These are phyloP conservation scores for Danio kyathit DNA, from an alignment of 2,797 vertebrate species.

Conservation along the genomic window DNA sequence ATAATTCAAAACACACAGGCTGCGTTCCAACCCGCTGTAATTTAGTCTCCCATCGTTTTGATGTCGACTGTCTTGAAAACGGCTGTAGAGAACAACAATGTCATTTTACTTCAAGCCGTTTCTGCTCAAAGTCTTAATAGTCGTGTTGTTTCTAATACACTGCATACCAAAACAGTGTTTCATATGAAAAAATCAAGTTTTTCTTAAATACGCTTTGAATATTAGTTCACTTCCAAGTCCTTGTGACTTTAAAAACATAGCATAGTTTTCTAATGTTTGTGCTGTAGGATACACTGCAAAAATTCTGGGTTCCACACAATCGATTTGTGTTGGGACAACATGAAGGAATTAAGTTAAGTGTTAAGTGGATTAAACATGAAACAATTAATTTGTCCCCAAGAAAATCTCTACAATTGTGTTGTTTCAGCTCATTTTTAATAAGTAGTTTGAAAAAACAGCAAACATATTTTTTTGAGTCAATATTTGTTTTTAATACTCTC, in stretches of 20 bases:
- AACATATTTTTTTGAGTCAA: too few species aligned
- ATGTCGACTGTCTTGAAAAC: conserved; percentile 14
- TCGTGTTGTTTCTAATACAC: not conserved
- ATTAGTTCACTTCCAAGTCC: not conserved
- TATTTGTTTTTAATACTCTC: too few species aligned
- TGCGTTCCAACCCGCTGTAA: conserved; percentile 49
- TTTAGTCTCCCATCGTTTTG: conserved; percentile 18
- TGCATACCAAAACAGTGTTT: conserved; percentile 2
- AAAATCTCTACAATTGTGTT: too few species aligned
- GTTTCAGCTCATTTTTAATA: too few species aligned
- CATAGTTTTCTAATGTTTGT: not conserved
- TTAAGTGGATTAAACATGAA: too few species aligned
- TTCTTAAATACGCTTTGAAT: not conserved
- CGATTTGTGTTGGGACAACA: too few species aligned
- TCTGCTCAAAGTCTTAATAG: not conserved
- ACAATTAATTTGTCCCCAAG: too few species aligned
- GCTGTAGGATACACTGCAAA: not conserved
- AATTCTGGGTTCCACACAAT: too few species aligned
- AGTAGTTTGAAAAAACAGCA: too few species aligned
- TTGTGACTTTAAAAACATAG: not conserved
- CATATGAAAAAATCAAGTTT: not conserved
- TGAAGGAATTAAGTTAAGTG: too few species aligned
- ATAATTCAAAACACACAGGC: conserved; percentile 57
- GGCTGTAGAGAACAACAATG: not conserved
- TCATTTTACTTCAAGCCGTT: not conserved